A percentile compares a stretch with the other conserved stretches of the same genome.
phyloP scores from a whole-genome alignment of 2,113 vertebrate species.

The Urocolius indicus region DNA sequence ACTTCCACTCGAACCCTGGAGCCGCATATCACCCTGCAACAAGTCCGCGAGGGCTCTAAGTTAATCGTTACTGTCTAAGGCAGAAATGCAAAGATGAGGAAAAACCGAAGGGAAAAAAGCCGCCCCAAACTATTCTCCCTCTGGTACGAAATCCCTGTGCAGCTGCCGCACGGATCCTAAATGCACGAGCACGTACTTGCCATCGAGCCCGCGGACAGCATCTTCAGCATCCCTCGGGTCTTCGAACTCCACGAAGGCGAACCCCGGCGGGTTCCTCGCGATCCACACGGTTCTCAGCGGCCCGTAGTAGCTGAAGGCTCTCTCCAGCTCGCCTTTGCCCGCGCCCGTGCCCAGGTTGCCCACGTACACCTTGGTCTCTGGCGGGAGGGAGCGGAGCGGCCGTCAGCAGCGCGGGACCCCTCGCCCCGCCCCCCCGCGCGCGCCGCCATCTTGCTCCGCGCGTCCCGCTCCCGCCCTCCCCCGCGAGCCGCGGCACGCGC shows the following conservation, averaged over 20 bases:
- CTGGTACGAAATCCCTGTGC: too few relatives aligned
- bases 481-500: too few relatives aligned
- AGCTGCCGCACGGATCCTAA: background rate
- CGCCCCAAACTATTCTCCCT: too few relatives aligned
- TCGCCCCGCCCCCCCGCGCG: too few relatives aligned
- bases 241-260: conserved; percentile 88
- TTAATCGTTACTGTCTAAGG: background rate
- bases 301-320: conserved; percentile 89
- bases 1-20: conserved; percentile 84
- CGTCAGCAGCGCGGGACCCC: background rate
- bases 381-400: background rate
- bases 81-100: background rate
- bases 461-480: too few relatives aligned
- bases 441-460: too few relatives aligned
- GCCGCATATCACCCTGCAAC: conserved; percentile 72
- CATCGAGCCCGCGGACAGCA: conserved; percentile 80
- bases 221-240: conserved; percentile 86
- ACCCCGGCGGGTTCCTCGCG: conserved; percentile 90
- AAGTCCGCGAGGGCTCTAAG: background rate
- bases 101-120: background rate
- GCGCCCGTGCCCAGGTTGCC: conserved; percentile 90
- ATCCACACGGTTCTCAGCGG: conserved; percentile 90
- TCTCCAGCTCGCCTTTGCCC: conserved; percentile 89
- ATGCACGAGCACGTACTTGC: conserved; percentile 75
- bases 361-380: conserved; percentile 90